phyloP scores from a whole-genome alignment of 1,140 invertebrate species.

The Calephelis nemesis region DNA sequence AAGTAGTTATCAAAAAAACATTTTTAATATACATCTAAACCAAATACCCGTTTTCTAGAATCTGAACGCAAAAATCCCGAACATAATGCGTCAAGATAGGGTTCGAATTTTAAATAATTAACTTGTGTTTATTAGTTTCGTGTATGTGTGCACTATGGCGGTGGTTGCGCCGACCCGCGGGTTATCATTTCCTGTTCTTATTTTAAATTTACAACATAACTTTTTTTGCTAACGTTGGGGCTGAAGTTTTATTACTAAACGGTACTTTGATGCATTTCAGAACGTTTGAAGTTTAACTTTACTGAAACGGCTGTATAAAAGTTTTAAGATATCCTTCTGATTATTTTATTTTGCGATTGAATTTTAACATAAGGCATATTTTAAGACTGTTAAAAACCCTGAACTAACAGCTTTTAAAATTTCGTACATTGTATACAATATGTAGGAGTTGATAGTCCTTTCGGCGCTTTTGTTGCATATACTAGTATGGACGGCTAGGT shows the following conservation, averaged over 20 bases:
- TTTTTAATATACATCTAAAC: too few relatives aligned
- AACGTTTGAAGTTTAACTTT: constrained; percentile 25
- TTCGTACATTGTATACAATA: too few relatives aligned
- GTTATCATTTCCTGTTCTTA: constrained; percentile 76
- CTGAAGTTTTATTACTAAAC: constrained; percentile 54
- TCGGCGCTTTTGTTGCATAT: too few relatives aligned
- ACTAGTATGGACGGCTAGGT: too few relatives aligned
- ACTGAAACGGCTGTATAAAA: neutral
- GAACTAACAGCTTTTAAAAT: too few relatives aligned
- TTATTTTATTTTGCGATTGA: too few relatives aligned
- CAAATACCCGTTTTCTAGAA: too few relatives aligned
- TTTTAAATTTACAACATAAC: constrained; percentile 71
- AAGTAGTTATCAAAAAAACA: too few relatives aligned
- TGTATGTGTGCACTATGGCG: constrained; percentile 45
- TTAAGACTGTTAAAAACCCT: too few relatives aligned
- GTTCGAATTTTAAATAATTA: constrained; percentile 15
- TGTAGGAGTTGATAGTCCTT: too few relatives aligned
- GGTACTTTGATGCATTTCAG: constrained; percentile 15
- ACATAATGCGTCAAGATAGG: constrained; percentile 1
- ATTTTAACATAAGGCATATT: too few relatives aligned
- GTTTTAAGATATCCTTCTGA: too few relatives aligned
- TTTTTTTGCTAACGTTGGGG: constrained; percentile 58
- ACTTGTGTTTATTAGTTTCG: constrained; percentile 20
- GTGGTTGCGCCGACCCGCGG: constrained; percentile 61
- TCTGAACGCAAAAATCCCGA: constrained; percentile 49